A percentile compares a stretch with the other conserved stretches of the same genome.
Evolutionary conservation across 2,888 invertebrate species (phyloP).

Genomic region (Meliscaeva auricollis): DNA sequence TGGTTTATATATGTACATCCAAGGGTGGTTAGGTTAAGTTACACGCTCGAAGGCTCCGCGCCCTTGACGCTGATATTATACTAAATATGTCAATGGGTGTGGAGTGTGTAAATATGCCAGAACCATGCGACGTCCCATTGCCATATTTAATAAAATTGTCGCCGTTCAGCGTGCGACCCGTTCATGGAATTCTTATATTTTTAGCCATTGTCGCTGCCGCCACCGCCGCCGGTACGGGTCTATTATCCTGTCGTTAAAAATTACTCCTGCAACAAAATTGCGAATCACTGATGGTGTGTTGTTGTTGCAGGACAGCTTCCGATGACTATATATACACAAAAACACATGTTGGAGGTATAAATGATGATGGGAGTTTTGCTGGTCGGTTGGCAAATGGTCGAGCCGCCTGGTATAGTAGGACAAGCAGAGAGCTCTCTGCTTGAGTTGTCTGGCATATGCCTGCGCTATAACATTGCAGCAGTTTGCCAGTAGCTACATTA

Average conservation of each 20-base stretch:
- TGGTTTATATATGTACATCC: slow-evolving; percentile 7
- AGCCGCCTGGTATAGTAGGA: slow-evolving; percentile 2
- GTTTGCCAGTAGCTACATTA: slow-evolving; percentile 43
- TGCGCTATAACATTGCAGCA: slow-evolving; percentile 23
- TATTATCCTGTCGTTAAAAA: slow-evolving; percentile 74
- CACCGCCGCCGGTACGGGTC: slow-evolving; percentile 37
- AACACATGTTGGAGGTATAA: slow-evolving; percentile 60
- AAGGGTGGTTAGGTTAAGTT: slow-evolving; percentile 22
- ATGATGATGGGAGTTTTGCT: slow-evolving; percentile 52
- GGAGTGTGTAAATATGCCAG: slow-evolving; percentile 71
- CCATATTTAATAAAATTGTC: slow-evolving; percentile 75
- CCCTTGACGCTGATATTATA: slow-evolving; percentile 27
- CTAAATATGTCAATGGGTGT: slow-evolving; percentile 73
- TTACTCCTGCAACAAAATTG: slow-evolving; percentile 70
- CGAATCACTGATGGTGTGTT: slow-evolving; percentile 48
- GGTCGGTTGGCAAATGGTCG: slow-evolving; percentile 5
- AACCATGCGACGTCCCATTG: slow-evolving; percentile 74
- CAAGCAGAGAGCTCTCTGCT: slow-evolving; percentile 38
- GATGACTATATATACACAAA: slow-evolving; percentile 4
- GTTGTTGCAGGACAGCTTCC: slow-evolving; percentile 51
- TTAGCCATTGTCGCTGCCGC: too few relatives aligned
- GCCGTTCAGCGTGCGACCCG: slow-evolving; percentile 33
- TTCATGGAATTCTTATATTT: slow-evolving; percentile 22
- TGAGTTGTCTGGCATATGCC: slow-evolving; percentile 43
- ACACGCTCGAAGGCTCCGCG: slow-evolving; percentile 15